Evolutionary conservation across 2,797 vertebrate species (phyloP), one percentile per base, ranked within the genome.

Genomic region (Smutsia gigantea): DNA sequence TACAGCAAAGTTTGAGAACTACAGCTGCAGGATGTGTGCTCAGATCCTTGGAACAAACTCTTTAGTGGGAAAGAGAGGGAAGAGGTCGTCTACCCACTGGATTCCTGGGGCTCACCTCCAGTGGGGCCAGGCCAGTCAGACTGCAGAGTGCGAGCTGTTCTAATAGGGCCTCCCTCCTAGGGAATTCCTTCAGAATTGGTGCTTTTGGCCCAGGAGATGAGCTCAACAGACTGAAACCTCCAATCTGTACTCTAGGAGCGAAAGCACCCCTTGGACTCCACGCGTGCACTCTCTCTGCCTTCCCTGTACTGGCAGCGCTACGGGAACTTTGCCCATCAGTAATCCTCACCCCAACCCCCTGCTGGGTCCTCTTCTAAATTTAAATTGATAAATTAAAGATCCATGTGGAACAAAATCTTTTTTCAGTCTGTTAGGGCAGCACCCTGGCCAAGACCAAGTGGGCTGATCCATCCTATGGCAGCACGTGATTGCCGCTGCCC

Each of bases 401-500:
- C 77, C 63, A 59, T 31, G 0, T 4, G 77, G 69, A 77, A 34
- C n/a, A 39, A 37, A 86, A 72, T 23, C 49, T 57, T n/a, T 93
- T n/a, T 49, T 66, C 53, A 42, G 49, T 39, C 82, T 75, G 25
- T 34, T 34, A 87, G 42, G 64, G 63, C 92, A 69, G 90, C 87
- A 83, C 31, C 77, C 79, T 78, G 61, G 63, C 95, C 91, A 71
- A 94, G 92, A 93, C 78, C 79, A n/a, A 66, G 49, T 5, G 2
- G 59, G 64, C 49, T 90, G 94, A 79, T 39, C 84, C 94, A 72
- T 31, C 74, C 72, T 8, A 10, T 5, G 4, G 86, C 66, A 37
- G 69, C 12, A 61, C 85, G 90, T 75, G 29, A 75, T 72, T 19
- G 51, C 83, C 2, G 2, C 93, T 93, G 84, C 95, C 79, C 87